Conservation (phyloP, 2,113 vertebrate genomes). For the Aegotheles bennettii region DNA sequence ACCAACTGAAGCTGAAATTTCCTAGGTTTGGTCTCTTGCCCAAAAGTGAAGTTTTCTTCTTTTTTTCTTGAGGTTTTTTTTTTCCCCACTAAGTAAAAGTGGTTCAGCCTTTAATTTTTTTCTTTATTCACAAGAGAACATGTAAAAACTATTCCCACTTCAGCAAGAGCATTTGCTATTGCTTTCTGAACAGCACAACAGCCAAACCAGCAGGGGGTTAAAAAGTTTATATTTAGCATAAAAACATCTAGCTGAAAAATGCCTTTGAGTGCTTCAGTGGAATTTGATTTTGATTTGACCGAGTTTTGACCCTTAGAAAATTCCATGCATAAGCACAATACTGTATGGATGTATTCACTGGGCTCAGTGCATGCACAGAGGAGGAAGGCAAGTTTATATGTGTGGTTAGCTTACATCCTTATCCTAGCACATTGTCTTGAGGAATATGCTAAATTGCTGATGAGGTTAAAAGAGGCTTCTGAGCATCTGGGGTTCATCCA, state of each 20-base stretch:
- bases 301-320: constrained; percentile 39
- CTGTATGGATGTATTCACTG: not conserved
- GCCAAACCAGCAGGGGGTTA: not conserved
- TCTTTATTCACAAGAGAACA: not conserved
- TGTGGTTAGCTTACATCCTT: not conserved
- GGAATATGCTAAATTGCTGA: not conserved
- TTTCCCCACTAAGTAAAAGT: not conserved
- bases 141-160: not conserved
- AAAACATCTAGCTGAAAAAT: constrained; percentile 34
- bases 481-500: not conserved
- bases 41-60: not conserved
- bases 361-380: not conserved
- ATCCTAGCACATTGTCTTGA: not conserved
- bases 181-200: not conserved
- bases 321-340: not conserved
- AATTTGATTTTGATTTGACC: constrained; percentile 39
- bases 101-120: not conserved
- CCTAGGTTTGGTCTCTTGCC: not conserved
- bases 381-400: not conserved
- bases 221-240: constrained; percentile 27
- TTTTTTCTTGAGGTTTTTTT: not conserved
- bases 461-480: not conserved
- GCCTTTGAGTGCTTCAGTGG: constrained; percentile 5
- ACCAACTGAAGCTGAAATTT: not conserved
- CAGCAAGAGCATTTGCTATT: not conserved